These are phyloP conservation scores for Abscondita cerata DNA, from an alignment of 2,888 invertebrate species.

Conservation along the genomic window DNA sequence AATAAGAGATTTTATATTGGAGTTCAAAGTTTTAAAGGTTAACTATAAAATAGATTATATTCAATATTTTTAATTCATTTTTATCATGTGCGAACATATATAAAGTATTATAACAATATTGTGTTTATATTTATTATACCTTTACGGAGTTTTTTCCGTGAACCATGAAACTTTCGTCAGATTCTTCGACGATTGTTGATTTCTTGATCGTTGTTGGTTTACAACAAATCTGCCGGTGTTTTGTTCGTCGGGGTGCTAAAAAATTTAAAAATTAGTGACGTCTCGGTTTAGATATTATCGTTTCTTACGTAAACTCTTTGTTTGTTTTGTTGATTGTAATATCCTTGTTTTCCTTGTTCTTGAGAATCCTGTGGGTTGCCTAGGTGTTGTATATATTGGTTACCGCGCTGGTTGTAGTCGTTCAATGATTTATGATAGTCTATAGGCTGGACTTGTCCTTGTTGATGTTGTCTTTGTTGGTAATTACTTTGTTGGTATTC, in stretches of 20 bases:
- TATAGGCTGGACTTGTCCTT: no score
- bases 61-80: neutral
- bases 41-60: neutral
- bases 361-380: no score
- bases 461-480: neutral
- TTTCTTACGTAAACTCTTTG: slow-evolving; percentile 3
- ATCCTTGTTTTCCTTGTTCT: neutral
- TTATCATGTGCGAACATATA: neutral
- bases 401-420: no score
- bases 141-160: neutral
- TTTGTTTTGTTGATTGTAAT: neutral
- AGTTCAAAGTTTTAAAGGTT: no score
- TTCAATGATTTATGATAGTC: no score
- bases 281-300: neutral
- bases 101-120: neutral
- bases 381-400: no score
- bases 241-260: slow-evolving; percentile 3
- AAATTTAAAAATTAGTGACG: neutral
- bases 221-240: slow-evolving; percentile 1
- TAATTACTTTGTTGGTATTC: no score
- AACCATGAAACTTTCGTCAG: neutral
- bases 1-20: slow-evolving; percentile 3
- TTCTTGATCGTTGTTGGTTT: slow-evolving; percentile 7
- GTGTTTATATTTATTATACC: neutral
- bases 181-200: neutral